A percentile compares a stretch with the other conserved stretches of the same genome.
These are phyloP conservation scores for Polyommatus iphigenia DNA, from an alignment of 2,888 invertebrate species.

Conservation along the genomic window DNA sequence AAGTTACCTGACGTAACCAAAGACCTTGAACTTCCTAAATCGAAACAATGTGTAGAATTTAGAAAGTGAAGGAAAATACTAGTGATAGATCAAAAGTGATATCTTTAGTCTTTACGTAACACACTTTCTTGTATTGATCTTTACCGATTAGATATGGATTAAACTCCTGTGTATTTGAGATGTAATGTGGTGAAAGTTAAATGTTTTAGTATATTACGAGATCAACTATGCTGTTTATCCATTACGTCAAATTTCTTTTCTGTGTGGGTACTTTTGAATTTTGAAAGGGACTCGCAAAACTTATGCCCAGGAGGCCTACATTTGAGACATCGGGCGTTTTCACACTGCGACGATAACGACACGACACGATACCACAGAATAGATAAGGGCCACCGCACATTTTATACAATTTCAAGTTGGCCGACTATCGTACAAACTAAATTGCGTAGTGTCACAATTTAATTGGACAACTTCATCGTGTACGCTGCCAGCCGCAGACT, in stretches of 20 bases:
- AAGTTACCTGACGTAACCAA: not conserved
- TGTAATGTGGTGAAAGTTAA: conserved; percentile 46
- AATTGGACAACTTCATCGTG: no score
- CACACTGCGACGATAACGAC: no score
- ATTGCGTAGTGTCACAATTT: no score
- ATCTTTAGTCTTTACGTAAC: not conserved
- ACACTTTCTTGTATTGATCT: conserved; percentile 24
- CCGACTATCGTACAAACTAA: no score
- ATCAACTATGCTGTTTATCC: not conserved
- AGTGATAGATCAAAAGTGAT: no score
- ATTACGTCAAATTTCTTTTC: not conserved
- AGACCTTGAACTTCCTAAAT: conserved; percentile 4
- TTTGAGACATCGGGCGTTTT: no score
- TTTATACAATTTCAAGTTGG: no score
- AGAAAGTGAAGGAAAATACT: not conserved
- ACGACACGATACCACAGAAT: no score
- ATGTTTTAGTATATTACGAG: conserved; percentile 15
- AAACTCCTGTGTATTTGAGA: conserved; percentile 41
- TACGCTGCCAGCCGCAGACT: no score
- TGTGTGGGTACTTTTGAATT: not conserved
- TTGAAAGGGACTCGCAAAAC: not conserved
- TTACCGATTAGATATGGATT: conserved; percentile 46
- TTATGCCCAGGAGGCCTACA: no score
- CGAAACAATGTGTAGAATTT: not conserved
- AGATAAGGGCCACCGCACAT: no score